These are phyloP conservation scores for Phortica okadai DNA, from an alignment of 2,888 invertebrate species.

Conservation along the genomic window DNA sequence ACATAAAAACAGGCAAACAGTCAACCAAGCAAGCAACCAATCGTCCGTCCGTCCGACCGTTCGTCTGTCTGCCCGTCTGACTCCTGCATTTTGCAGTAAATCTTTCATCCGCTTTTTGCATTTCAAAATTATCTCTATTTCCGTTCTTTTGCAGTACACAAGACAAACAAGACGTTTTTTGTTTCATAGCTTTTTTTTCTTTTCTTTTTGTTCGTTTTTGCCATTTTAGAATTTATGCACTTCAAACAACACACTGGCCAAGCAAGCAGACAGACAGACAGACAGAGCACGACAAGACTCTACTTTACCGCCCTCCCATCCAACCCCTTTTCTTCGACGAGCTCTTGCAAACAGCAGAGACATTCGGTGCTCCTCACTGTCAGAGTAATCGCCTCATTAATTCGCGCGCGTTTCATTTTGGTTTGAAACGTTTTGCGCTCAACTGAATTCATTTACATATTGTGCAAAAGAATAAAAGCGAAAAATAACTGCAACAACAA, in stretches of 20 bases:
- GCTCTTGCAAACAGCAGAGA: constrained; percentile 59
- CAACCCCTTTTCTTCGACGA: too few species aligned
- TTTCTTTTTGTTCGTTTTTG: constrained; percentile 34
- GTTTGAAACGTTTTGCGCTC: constrained; percentile 64
- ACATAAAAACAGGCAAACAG: background rate
- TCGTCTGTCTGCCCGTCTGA: constrained; percentile 4
- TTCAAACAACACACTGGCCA: background rate
- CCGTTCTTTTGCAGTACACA: constrained; percentile 62
- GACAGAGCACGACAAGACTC: background rate
- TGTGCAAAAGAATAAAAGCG: constrained; percentile 18
- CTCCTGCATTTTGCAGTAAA: constrained; percentile 50
- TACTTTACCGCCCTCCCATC: too few species aligned
- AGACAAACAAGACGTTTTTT: constrained; percentile 42
- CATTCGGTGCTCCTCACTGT: too few species aligned
- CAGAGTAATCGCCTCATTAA: constrained; percentile 68
- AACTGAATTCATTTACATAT: constrained; percentile 24
- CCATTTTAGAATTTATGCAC: background rate
- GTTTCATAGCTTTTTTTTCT: constrained; percentile 43
- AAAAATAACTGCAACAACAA: background rate
- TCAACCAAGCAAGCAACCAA: too few species aligned
- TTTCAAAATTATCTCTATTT: constrained; percentile 68
- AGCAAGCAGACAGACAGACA: constrained; percentile 1
- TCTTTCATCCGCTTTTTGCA: constrained; percentile 60
- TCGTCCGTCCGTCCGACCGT: background rate
- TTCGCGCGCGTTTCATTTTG: constrained; percentile 68